Conservation (phyloP, 2,797 vertebrate species). For the Ptychobarbus kaznakovi region DNA sequence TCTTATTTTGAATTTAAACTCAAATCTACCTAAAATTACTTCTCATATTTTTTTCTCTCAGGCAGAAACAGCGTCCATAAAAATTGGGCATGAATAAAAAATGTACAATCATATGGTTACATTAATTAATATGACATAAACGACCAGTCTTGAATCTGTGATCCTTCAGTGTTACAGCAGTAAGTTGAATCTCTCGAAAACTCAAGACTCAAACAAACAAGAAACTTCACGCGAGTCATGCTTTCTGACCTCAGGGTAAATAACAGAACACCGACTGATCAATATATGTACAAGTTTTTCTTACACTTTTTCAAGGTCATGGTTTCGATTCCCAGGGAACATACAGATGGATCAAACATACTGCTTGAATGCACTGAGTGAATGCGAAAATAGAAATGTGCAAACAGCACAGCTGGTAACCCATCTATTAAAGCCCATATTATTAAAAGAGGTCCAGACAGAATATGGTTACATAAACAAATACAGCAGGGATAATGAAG, state of each 20-base stretch:
- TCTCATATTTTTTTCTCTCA: background rate
- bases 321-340: background rate
- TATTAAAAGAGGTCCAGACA: conserved; percentile 13
- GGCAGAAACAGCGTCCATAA: background rate
- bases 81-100: background rate
- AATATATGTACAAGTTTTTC: background rate
- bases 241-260: background rate
- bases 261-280: background rate
- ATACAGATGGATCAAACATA: background rate
- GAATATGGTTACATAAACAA: conserved; percentile 15
- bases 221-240: background rate
- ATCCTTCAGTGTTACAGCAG: background rate
- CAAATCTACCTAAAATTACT: background rate
- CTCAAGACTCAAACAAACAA: background rate
- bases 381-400: background rate
- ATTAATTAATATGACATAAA: background rate
- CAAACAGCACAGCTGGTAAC: background rate
- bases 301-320: background rate
- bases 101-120: background rate
- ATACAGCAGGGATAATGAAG: background rate
- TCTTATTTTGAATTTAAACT: too few species aligned
- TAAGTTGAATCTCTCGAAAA: background rate
- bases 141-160: too few species aligned
- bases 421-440: background rate
- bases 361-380: background rate